These are phyloP conservation scores for Chromobotia macracanthus DNA, from an alignment of 2,797 vertebrate genomes.

Conservation along the genomic window DNA sequence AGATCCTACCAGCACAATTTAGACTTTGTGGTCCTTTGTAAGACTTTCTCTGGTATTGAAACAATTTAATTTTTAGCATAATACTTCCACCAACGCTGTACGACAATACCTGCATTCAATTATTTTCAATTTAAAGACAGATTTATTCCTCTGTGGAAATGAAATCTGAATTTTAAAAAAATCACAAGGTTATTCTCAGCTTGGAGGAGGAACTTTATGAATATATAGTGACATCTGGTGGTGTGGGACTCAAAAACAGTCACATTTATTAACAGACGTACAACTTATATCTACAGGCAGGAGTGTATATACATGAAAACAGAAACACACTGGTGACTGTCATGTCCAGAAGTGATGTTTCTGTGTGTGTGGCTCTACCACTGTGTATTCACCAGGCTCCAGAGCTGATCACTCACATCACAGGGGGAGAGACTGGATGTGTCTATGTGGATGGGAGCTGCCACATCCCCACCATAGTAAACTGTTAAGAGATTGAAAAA, in stretches of 20 bases:
- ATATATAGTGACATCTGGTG: slow-evolving; percentile 32
- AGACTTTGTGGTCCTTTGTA: not conserved
- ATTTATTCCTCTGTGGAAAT: not conserved
- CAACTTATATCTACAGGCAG: not conserved
- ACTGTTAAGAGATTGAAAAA: slow-evolving; percentile 70
- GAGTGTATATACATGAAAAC: slow-evolving; percentile 4
- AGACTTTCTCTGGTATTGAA: not conserved
- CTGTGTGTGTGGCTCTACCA: slow-evolving; percentile 73
- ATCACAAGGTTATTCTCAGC: no score
- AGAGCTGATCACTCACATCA: slow-evolving; percentile 84
- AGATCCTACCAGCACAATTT: no score
- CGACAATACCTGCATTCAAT: not conserved
- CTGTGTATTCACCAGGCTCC: slow-evolving; percentile 80
- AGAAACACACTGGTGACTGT: slow-evolving; percentile 3
- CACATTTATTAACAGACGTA: slow-evolving; percentile 22
- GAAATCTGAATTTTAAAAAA: no score
- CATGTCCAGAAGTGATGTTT: not conserved
- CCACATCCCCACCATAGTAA: slow-evolving; percentile 83
- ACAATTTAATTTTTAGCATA: not conserved
- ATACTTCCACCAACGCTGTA: not conserved
- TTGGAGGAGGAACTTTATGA: not conserved
- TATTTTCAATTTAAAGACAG: not conserved
- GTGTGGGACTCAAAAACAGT: not conserved
- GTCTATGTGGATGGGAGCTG: slow-evolving; percentile 83
- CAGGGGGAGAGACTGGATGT: slow-evolving; percentile 68